Conservation (phyloP, 2,797 vertebrate species). For the Gastrophryne carolinensis region DNA sequence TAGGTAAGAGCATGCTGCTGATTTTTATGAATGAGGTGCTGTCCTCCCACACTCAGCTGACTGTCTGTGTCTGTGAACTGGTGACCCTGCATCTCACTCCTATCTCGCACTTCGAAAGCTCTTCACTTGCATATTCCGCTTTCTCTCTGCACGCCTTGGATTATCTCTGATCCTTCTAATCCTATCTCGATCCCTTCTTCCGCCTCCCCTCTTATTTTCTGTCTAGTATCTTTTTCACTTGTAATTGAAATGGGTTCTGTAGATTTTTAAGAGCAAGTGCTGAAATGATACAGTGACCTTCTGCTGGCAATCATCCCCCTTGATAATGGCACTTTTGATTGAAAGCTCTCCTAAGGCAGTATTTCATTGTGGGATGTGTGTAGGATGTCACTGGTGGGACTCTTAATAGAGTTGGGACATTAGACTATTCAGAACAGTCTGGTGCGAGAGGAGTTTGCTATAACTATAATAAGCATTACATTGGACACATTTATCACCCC, state of each 20-base stretch:
- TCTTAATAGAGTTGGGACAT: too few species aligned
- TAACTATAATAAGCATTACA: too few species aligned
- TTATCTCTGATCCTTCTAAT: background rate
- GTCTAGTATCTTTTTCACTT: background rate
- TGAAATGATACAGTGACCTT: background rate
- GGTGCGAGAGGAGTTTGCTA: too few species aligned
- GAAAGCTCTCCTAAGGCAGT: constrained; percentile 9
- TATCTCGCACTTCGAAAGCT: background rate
- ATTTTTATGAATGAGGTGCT: constrained; percentile 51
- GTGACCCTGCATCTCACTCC: constrained; percentile 39
- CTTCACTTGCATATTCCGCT: background rate
- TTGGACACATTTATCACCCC: too few species aligned
- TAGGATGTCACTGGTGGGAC: too few species aligned
- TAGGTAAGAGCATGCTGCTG: constrained; percentile 49
- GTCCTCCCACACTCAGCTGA: constrained; percentile 38
- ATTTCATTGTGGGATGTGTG: too few species aligned
- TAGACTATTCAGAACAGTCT: too few species aligned
- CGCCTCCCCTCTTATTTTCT: background rate
- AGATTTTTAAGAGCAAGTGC: background rate
- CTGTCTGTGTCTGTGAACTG: constrained; percentile 51
- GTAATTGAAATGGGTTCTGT: background rate
- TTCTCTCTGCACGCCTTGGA: background rate
- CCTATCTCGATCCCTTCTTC: background rate
- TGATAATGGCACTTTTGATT: background rate
- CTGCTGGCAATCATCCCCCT: background rate